Conservation (phyloP, 2,113 vertebrate genomes). For the Sigmodon hispidus region DNA sequence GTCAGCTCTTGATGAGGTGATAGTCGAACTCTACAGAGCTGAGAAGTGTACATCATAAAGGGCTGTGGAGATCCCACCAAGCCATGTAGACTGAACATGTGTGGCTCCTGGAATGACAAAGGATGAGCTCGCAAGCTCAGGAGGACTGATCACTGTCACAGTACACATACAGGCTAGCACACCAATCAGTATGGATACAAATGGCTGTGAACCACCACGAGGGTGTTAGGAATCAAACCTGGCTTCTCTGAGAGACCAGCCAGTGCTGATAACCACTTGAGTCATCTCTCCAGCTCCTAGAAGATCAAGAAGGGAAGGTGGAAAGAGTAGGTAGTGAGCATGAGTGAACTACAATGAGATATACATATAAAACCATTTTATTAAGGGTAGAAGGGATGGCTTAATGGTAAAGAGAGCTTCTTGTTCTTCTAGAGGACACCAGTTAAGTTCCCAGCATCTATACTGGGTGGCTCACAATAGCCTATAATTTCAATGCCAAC, state of each 20-base stretch:
- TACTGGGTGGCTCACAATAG: background rate
- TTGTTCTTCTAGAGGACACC: background rate
- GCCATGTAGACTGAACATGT: slow-evolving; percentile 89
- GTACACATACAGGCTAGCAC: slow-evolving; percentile 89
- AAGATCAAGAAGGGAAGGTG: background rate
- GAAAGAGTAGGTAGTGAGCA: background rate
- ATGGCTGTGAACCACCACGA: background rate
- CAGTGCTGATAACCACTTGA: background rate
- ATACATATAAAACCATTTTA: background rate
- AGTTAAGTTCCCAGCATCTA: background rate
- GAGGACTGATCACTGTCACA: slow-evolving; percentile 93
- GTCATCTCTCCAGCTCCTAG: background rate
- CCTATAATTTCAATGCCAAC: background rate
- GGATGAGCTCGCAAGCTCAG: slow-evolving; percentile 94
- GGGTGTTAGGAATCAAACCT: background rate
- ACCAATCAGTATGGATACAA: background rate
- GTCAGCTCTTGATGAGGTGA: slow-evolving; percentile 89
- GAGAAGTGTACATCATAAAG: slow-evolving; percentile 96
- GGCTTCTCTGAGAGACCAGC: background rate
- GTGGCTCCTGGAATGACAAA: slow-evolving; percentile 88
- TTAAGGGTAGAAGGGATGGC: background rate
- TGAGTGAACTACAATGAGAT: background rate
- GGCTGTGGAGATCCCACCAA: slow-evolving; percentile 91
- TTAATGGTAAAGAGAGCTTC: background rate
- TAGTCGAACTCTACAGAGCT: slow-evolving; percentile 99